A percentile compares a stretch with the other conserved stretches of the same genome.
Conservation (phyloP, 2,888 invertebrate genomes). For the Platycheirus rosarum region DNA sequence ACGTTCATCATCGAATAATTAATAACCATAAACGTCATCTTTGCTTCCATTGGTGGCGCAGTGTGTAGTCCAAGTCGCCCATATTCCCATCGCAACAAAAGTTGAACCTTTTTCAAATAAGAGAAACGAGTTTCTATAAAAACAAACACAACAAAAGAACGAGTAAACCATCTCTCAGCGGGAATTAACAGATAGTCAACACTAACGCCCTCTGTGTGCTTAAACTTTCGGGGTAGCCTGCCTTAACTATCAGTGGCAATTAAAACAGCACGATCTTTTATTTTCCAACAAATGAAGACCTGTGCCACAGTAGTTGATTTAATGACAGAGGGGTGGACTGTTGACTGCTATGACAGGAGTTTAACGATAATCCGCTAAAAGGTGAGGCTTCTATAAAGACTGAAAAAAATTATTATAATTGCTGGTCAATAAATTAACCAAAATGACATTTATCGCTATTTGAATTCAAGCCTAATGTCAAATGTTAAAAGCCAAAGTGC, state of each 20-base stretch:
- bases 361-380: slow-evolving; percentile 28
- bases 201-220: slow-evolving; percentile 48
- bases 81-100: slow-evolving; percentile 25
- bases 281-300: no score
- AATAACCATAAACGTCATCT: slow-evolving; percentile 67
- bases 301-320: neutral
- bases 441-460: slow-evolving; percentile 40
- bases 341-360: slow-evolving; percentile 32
- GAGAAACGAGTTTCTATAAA: slow-evolving; percentile 40
- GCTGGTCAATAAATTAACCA: slow-evolving; percentile 48
- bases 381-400: slow-evolving; percentile 44
- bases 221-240: slow-evolving; percentile 5
- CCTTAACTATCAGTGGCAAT: slow-evolving; percentile 28
- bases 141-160: neutral
- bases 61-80: neutral
- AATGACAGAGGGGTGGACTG: slow-evolving; percentile 19
- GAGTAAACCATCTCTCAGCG: slow-evolving; percentile 16
- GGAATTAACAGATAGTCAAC: slow-evolving; percentile 25
- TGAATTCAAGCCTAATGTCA: slow-evolving; percentile 35
- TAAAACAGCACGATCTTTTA: slow-evolving; percentile 49
- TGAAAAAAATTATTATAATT: slow-evolving; percentile 54
- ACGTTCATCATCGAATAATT: slow-evolving; percentile 65
- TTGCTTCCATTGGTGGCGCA: no score
- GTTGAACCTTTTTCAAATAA: slow-evolving; percentile 43
- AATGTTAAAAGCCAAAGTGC: slow-evolving; percentile 32